These are phyloP conservation scores for Microcebus griseorufus DNA, from an alignment of 2,113 vertebrate genomes.

Conservation along the genomic window DNA sequence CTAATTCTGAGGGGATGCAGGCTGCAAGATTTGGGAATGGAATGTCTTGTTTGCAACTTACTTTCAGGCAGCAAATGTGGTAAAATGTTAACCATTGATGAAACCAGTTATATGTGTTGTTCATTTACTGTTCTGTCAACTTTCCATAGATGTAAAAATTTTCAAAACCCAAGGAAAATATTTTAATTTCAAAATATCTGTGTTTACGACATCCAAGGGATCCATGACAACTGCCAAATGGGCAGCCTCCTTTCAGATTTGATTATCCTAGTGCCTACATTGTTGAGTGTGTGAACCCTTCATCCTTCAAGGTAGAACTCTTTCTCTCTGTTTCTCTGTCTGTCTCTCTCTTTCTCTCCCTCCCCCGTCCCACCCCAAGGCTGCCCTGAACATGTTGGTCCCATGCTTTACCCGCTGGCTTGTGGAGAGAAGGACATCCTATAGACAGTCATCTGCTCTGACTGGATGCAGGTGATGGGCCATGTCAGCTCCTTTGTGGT, in stretches of 20 bases:
- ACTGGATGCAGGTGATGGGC: slow-evolving; percentile 69
- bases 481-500: fast-evolving
- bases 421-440: slow-evolving; percentile 45
- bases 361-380: background rate
- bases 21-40: background rate
- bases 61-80: background rate
- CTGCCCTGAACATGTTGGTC: slow-evolving; percentile 74
- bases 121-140: background rate
- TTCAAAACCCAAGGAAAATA: background rate
- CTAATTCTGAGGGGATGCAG: background rate
- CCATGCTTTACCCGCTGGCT: slow-evolving; percentile 48
- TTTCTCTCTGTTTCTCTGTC: no score
- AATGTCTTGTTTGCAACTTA: background rate
- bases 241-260: background rate
- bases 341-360: no score
- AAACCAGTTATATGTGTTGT: background rate
- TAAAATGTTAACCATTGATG: background rate
- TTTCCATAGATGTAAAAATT: background rate
- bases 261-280: background rate
- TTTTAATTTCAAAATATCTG: background rate
- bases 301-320: background rate
- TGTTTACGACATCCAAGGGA: background rate
- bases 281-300: background rate
- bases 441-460: background rate
- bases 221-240: background rate